Base-by-base conservation (phyloP, 2,113 vertebrate genomes). In the Forbesichthys papilliferus region DNA sequence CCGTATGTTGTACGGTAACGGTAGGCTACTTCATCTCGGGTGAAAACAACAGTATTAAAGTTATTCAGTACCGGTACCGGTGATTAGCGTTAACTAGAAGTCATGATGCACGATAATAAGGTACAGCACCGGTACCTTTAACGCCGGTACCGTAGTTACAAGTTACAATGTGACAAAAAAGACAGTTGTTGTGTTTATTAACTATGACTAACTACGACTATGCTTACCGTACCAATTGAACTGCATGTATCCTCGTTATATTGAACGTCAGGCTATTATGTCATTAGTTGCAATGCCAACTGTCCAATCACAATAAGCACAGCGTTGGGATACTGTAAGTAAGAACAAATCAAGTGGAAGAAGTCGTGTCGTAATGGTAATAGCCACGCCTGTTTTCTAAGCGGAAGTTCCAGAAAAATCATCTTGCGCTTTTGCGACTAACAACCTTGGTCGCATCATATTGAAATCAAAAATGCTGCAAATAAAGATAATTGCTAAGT, bases 261-360 rank as follows among this genome's bases (percentile, higher is more conserved):
- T 76, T 54, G 11, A 14, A 48, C 36, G 5, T 42, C 36, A 42
- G 0, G 7, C 36, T 6, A 8, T 6, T 6, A 42, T 42, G 36
- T 42, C 36, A 75, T 42, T 61, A 2, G 0, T 5, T n/a, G 2
- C 14, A 9, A 3, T 4, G 7, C 0, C 1, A 0, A 0, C 0
- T 0, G 48, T 51, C 88, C 83, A 88, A 87, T 89, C 66, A 81
- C 6, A 66, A 18, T 27, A 27, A 27, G 27, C 27, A 27, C 27
- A 27, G 27, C 27, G 27, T 27, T 27, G 27, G 2, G 27, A 1
- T 27, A 27, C 27, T 27, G 27, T 27, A 27, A 27, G 27, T 2
- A 27, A 27, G 27, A 27, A 27, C 27, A 27, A 27, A 27, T 27
- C 27, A 27, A 27, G 27, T 2, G 27, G 27, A 0, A 52, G 48